Percentiles rank a stretch among this genome's conserved stretches.
Evolutionary conservation across 2,888 invertebrate species (phyloP).

Genomic region (Agonopterix subpropinquella): DNA sequence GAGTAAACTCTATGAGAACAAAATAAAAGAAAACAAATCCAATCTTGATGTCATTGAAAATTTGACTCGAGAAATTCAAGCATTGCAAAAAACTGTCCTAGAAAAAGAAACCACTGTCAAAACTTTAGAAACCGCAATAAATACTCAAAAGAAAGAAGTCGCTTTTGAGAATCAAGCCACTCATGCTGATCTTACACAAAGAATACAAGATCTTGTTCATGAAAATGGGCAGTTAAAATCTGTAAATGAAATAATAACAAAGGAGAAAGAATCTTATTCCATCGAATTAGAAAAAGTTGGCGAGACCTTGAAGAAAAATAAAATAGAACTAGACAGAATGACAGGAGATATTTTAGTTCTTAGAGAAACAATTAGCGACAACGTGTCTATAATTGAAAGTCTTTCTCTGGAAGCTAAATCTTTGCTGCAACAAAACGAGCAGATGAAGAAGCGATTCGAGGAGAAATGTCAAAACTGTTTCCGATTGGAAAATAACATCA

Average conservation of each 20-base stretch:
- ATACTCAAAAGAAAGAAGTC: conserved; percentile 10
- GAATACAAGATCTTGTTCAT: conserved; percentile 25
- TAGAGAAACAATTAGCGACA: conserved; percentile 45
- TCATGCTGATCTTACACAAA: conserved; percentile 26
- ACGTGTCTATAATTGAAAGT: conserved; percentile 39
- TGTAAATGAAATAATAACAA: conserved; percentile 37
- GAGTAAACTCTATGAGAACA: conserved; percentile 28
- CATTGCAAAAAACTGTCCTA: conserved; percentile 28
- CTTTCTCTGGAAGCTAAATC: conserved; percentile 44
- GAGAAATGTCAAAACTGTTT: conserved; percentile 42
- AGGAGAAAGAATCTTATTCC: conserved; percentile 44
- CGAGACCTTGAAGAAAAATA: conserved; percentile 40
- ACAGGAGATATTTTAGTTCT: conserved; percentile 47
- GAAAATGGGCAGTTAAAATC: conserved; percentile 37
- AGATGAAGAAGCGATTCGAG: conserved; percentile 45
- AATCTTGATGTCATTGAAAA: conserved; percentile 28
- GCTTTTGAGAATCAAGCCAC: conserved; percentile 19
- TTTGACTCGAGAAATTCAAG: conserved; percentile 33
- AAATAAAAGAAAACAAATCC: conserved; percentile 34
- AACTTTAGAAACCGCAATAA: conserved; percentile 20
- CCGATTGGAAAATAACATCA: conserved; percentile 52
- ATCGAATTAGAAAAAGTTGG: conserved; percentile 47
- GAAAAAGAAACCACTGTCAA: conserved; percentile 32
- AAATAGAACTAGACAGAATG: conserved; percentile 47
- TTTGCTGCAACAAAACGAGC: conserved; percentile 42